Evolutionary conservation across 2,113 vertebrate genomes (phyloP).

Genomic region (Dasyprocta punctata): DNA sequence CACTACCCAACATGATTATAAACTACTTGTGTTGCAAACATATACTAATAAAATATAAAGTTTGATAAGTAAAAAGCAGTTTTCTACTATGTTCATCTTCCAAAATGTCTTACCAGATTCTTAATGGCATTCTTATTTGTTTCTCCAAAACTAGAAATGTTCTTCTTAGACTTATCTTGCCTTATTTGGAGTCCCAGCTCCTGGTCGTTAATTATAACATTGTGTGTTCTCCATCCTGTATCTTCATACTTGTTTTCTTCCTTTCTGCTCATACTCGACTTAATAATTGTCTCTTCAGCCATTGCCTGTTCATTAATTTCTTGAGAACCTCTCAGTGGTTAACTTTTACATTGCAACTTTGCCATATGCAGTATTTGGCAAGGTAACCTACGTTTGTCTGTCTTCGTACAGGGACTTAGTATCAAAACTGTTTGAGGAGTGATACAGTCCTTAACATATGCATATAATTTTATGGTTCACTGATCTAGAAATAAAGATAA

Average conservation of each 20-base stretch:
- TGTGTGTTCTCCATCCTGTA: background rate
- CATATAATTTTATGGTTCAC: conserved; percentile 53
- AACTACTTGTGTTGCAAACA: too few species aligned
- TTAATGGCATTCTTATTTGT: background rate
- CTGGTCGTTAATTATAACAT: rapidly evolving
- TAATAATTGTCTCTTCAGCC: background rate
- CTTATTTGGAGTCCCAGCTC: background rate
- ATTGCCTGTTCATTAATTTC: background rate
- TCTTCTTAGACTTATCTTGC: background rate
- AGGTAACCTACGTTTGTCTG: background rate
- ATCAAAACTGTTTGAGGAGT: background rate
- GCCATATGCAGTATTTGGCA: background rate
- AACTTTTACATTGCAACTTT: background rate
- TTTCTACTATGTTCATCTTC: background rate
- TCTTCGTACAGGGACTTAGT: conserved; percentile 4
- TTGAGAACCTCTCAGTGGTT: background rate
- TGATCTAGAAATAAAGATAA: conserved; percentile 64
- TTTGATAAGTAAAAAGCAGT: too few species aligned
- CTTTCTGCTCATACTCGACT: too few species aligned
- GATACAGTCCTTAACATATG: conserved; percentile 30
- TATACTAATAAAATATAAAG: too few species aligned
- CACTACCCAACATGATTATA: too few species aligned
- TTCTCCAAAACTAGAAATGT: background rate
- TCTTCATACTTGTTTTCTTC: background rate
- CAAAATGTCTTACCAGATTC: background rate